Percentiles rank a stretch among this genome's conserved stretches.
These are phyloP conservation scores for Bombylius discolor DNA, from an alignment of 2,888 invertebrate genomes.

Conservation along the genomic window DNA sequence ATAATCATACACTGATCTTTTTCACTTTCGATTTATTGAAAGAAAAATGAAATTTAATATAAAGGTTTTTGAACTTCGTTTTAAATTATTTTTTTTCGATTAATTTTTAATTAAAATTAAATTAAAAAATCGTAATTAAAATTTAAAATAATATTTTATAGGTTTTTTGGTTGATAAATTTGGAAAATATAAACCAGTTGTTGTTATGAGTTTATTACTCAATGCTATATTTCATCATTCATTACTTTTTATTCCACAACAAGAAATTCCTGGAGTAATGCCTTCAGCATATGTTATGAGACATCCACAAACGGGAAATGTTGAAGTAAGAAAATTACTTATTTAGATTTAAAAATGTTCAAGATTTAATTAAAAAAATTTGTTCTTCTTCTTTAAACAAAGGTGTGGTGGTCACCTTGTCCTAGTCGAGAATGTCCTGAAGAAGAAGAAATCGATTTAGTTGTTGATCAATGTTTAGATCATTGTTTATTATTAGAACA, in stretches of 20 bases:
- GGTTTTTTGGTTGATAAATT: conserved; percentile 77
- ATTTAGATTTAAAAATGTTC: too few species aligned
- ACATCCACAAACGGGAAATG: conserved; percentile 54
- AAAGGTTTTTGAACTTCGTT: too few species aligned
- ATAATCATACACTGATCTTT: too few species aligned
- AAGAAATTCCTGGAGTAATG: conserved; percentile 61
- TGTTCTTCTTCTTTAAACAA: too few species aligned
- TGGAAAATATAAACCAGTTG: conserved; percentile 71
- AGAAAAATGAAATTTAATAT: too few species aligned
- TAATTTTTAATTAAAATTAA: neutral
- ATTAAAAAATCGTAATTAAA: too few species aligned
- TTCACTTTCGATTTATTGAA: too few species aligned
- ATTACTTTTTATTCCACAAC: conserved; percentile 63
- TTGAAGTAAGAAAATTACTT: conserved; percentile 43
- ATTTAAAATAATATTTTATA: conserved; percentile 29
- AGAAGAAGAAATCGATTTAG: conserved; percentile 57
- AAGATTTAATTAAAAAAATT: too few species aligned
- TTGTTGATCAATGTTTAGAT: conserved; percentile 58
- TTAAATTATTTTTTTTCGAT: neutral
- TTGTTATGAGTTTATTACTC: conserved; percentile 61
- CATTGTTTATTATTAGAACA: conserved; percentile 48
- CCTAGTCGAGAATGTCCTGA: conserved; percentile 67
- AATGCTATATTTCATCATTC: conserved; percentile 71
- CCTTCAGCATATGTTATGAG: conserved; percentile 64
- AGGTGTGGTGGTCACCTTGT: conserved; percentile 77